Evolutionary conservation across 2,113 vertebrate species (phyloP).

Genomic region (Plestiodon gilberti): DNA sequence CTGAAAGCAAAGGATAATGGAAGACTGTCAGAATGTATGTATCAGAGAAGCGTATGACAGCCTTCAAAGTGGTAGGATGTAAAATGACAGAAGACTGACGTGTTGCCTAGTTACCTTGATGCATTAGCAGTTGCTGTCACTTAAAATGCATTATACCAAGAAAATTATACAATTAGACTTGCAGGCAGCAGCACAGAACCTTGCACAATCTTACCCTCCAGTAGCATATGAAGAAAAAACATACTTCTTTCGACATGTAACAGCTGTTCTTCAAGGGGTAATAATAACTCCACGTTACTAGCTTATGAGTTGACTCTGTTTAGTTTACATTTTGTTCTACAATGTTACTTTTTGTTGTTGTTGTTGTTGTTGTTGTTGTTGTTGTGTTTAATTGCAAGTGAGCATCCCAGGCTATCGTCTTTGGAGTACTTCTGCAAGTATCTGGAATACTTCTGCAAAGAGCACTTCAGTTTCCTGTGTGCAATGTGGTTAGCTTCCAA

Average conservation of each 20-base stretch:
- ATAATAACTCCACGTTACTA: background rate
- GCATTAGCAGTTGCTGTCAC: constrained; percentile 14
- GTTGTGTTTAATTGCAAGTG: background rate
- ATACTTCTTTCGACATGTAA: accelerated
- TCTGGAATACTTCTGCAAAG: background rate
- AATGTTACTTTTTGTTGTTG: background rate
- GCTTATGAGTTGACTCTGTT: background rate
- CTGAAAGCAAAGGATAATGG: constrained; percentile 27
- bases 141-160: constrained; percentile 17
- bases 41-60: constrained; percentile 25
- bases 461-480: background rate
- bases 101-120: constrained; percentile 42
- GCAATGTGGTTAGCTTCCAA: background rate
- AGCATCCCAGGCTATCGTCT: background rate
- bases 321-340: background rate
- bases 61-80: constrained; percentile 36
- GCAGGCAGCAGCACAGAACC: constrained; percentile 8
- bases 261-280: background rate
- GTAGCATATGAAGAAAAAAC: background rate
- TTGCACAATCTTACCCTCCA: background rate
- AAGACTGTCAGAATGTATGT: constrained; percentile 32
- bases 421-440: background rate
- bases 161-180: constrained; percentile 14
- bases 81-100: constrained; percentile 29
- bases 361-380: background rate